Evolutionary conservation across 2,888 invertebrate genomes (phyloP), one percentile per base, ranked within the genome.

Genomic region (Phyllotreta cruciferae): DNA sequence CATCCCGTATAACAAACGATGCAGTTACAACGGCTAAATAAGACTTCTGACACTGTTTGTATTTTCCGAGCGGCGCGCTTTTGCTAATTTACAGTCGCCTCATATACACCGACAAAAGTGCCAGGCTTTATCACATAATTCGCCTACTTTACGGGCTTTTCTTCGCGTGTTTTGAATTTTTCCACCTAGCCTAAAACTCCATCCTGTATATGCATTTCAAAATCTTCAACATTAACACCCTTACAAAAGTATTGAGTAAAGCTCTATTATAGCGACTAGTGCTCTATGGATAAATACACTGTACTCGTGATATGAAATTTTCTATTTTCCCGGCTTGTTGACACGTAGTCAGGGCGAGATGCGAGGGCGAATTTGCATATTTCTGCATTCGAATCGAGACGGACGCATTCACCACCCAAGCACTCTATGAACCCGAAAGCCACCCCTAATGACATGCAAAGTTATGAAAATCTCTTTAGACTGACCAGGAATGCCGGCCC

Each of bases 81-180:
- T 60, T 52, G 57, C 56, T 62, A 57, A 62, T 62, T 62, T 57
- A 54, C 39, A 57, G 24, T 35, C 44, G 38, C 11, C 39, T 52
- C 39, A 41, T 45, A 45, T 60, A 45, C 52, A 53, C 56, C 42
- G 39, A 10, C 56, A 38, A 47, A 47, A 49, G 35, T 14, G 24
- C 7, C 24, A 6, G 34, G 4, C 35, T 24, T 57, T 52, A 11
- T 64, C 53, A 10, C 37, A 64, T 60, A 60, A 60, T 52, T 45
- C 47, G 24, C 14, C 35, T 1, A 56, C 13, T 60, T 64, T 50
- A 64, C 39, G 45, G n/a, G 53, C 42, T 56, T 60, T 56, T 60
- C 45, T 49, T 55, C 14, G 4, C 50, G 37, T 36, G 47, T 58
- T 52, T 35, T 14, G 45, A 57, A 57, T 53, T 53, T 58, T 58